Evolutionary conservation across 30 jellyfish, hydroid and myxozoan genomes (phyloP).

Genomic region (Pseudorhiza aurosa): DNA sequence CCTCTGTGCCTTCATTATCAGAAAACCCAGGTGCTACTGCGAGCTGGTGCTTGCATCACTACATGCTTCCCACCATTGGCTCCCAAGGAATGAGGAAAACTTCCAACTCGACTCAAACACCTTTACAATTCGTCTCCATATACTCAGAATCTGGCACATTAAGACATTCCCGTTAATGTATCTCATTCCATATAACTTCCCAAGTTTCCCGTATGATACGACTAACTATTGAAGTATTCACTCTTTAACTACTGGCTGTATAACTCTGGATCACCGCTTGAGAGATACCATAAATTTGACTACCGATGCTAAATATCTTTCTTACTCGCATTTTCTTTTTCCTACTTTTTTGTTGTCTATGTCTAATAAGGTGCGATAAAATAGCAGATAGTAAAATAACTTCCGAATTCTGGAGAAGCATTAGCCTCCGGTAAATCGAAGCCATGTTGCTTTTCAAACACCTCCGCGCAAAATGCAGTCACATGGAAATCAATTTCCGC

Average conservation of each 20-base stretch:
- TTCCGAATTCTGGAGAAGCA: not conserved
- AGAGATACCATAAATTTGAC: constrained; percentile 19
- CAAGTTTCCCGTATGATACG: constrained; percentile 25
- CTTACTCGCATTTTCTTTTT: constrained; percentile 7
- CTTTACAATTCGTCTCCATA: constrained; percentile 11
- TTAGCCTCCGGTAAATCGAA: not conserved
- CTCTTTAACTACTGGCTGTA: too few relatives aligned
- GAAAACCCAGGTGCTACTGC: not conserved
- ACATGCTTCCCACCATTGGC: constrained; percentile 29
- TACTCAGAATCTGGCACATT: constrained; percentile 6
- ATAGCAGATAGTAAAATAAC: not conserved
- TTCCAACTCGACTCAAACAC: not conserved
- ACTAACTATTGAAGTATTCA: too few relatives aligned
- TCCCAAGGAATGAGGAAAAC: constrained; percentile 14
- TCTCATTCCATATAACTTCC: constrained; percentile 14
- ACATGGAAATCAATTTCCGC: not conserved
- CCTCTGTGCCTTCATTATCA: constrained; percentile 4
- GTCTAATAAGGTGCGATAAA: not conserved
- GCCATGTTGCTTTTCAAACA: constrained; percentile 1
- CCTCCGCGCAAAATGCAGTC: not conserved
- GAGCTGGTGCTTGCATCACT: constrained; percentile 22
- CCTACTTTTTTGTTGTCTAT: not conserved
- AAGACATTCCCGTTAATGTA: not conserved
- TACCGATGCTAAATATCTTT: constrained; percentile 4
- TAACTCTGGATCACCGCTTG: constrained; percentile 60